Evolutionary conservation across 2,113 vertebrate genomes (phyloP), one percentile per base, ranked within the genome.

Genomic region (Fulmarus glacialis): DNA sequence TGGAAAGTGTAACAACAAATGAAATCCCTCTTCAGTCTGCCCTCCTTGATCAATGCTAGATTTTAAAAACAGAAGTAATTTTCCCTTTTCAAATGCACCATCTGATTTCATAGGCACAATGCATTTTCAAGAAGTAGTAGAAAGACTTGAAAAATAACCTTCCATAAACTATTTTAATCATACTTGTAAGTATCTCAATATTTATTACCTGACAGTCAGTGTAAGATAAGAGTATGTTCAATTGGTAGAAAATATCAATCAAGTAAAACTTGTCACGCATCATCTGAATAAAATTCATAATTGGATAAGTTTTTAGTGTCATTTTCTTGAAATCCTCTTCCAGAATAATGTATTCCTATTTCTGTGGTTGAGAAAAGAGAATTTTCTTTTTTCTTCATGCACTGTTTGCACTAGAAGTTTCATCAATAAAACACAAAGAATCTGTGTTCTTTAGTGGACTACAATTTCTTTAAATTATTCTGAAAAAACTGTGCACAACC

Each of bases 191-290:
- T 92, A 93, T 86, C 89, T 98, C 87, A 97, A 97, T 96, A 96
- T 98, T 97, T 98, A 97, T 96, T 95, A 96, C n/a, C 59, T 94
- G 89, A 92, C 94, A 93, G 95, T 96, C 42, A 95, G 50, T n/a
- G 95, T 96, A 87, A 92, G 87, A 68, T 83, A 95, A 96, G 90
- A 96, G 66, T 85, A 74, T 40, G 96, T 94, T 97, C 89, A 95
- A 92, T 90, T 1, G 4, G 80, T 72, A 95, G 89, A 96, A 97
- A 97, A 96, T 89, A 97, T 79, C 95, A 97, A 90, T 97, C 86
- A 97, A 97, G 67, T 87, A 96, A 85, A 98, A 96, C 58, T 86
- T 97, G 82, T 83, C 96, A 98, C 63, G 87, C 22, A 84, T 62
- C 90, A 53, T 89, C 40, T 79, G 93, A 92, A 96, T 84, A 95